phyloP scores from a whole-genome alignment of 2,113 vertebrate genomes.

The Tursiops truncatus region DNA sequence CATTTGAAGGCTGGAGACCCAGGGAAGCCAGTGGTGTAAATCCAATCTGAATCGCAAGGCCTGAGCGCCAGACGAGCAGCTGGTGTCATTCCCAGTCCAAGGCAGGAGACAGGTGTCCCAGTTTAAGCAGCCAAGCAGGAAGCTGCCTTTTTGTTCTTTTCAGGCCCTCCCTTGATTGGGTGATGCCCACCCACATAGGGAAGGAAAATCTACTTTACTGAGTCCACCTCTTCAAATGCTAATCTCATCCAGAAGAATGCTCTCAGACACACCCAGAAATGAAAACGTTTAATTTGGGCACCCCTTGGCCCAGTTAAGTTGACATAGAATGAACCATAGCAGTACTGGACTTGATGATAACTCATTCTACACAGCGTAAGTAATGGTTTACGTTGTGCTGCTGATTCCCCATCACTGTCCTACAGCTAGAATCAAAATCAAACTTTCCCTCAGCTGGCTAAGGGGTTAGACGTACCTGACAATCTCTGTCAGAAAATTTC shows the following conservation, averaged over 20 bases:
- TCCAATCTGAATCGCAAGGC: neutral
- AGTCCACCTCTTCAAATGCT: neutral
- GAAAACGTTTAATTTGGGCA: neutral
- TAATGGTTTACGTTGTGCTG: neutral
- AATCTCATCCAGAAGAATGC: neutral
- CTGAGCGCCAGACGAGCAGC: neutral
- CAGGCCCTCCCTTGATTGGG: neutral
- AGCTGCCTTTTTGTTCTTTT: neutral
- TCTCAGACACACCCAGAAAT: neutral
- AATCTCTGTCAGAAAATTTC: neutral
- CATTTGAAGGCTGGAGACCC: neutral
- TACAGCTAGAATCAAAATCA: neutral
- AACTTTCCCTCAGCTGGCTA: neutral
- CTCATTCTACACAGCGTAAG: neutral
- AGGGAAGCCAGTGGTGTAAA: neutral
- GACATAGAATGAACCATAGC: neutral
- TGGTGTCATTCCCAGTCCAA: neutral
- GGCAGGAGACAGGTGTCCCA: neutral
- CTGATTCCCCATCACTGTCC: neutral
- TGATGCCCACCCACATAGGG: neutral
- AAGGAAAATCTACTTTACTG: neutral
- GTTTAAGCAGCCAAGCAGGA: neutral
- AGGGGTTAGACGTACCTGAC: neutral
- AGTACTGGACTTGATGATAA: neutral
- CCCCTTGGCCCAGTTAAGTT: neutral